Evolutionary conservation across 2,888 invertebrate species (phyloP).

Genomic region (Tetramorium bicarinatum): DNA sequence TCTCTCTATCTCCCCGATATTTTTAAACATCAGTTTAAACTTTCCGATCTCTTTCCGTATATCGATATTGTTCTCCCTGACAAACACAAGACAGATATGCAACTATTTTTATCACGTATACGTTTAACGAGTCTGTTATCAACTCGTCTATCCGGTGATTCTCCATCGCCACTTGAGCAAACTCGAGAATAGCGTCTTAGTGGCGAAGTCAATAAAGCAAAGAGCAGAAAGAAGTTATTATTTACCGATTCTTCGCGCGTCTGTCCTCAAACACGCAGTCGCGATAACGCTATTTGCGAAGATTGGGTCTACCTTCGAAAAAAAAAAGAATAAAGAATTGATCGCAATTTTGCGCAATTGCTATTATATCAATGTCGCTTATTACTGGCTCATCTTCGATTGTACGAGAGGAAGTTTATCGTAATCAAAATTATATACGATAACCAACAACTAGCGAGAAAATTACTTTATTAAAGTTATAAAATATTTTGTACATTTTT

Average conservation of each 20-base stretch:
- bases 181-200: constrained; percentile 48
- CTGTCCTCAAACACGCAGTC: constrained; percentile 29
- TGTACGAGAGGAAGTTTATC: neutral
- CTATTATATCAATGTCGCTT: constrained; percentile 51
- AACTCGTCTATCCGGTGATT: constrained; percentile 59
- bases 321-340: constrained; percentile 37
- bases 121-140: constrained; percentile 33
- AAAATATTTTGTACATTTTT: neutral
- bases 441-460: neutral
- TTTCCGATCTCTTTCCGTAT: neutral
- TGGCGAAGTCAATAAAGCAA: constrained; percentile 53
- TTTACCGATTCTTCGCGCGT: constrained; percentile 36
- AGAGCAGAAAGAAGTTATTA: constrained; percentile 48
- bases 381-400: neutral
- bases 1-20: neutral
- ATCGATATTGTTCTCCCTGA: neutral
- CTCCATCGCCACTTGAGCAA: constrained; percentile 66
- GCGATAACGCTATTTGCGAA: constrained; percentile 60
- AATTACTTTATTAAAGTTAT: neutral
- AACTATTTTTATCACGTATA: constrained; percentile 31
- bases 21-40: constrained; percentile 4
- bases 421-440: neutral
- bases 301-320: constrained; percentile 19
- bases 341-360: constrained; percentile 60
- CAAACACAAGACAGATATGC: constrained; percentile 14